phyloP scores from a whole-genome alignment of 2,888 invertebrate species.

The Phengaris arion region DNA sequence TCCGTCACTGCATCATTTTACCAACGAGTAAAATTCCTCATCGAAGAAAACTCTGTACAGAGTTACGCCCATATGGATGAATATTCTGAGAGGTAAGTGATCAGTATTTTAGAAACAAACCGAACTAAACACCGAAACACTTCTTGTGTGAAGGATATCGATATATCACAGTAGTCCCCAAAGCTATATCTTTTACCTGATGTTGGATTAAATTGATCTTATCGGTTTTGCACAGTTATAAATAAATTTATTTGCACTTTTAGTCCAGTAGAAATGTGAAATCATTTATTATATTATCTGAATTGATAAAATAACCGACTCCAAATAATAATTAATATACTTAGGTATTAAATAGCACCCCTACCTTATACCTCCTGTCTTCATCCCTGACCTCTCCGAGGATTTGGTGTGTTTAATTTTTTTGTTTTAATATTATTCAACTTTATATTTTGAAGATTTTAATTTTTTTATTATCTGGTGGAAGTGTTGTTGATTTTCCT shows the following conservation, averaged over 20 bases:
- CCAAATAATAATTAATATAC: constrained; percentile 44
- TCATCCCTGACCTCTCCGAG: constrained; percentile 76
- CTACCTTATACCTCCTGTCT: constrained; percentile 70
- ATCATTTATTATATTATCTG: constrained; percentile 59
- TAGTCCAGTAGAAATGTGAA: constrained; percentile 70
- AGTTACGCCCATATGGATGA: constrained; percentile 98
- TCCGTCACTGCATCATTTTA: constrained; percentile 98
- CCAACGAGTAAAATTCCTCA: constrained; percentile 97
- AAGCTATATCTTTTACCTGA: constrained; percentile 63
- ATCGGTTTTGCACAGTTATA: constrained; percentile 67
- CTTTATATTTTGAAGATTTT: constrained; percentile 60
- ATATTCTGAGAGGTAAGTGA: constrained; percentile 98
- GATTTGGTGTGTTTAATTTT: constrained; percentile 79
- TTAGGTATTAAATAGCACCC: constrained; percentile 68
- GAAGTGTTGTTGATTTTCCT: constrained; percentile 79
- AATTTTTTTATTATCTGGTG: constrained; percentile 75
- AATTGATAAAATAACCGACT: constrained; percentile 50
- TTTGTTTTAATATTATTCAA: constrained; percentile 53
- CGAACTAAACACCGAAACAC: constrained; percentile 64
- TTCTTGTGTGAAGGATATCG: constrained; percentile 69
- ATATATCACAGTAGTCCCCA: constrained; percentile 37
- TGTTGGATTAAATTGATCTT: constrained; percentile 62
- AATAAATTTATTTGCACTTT: constrained; percentile 71
- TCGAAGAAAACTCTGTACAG: constrained; percentile 99
- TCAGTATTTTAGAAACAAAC: constrained; percentile 35